Evolutionary conservation across 2,888 invertebrate species (phyloP).

Genomic region (Coelinius sp.): DNA sequence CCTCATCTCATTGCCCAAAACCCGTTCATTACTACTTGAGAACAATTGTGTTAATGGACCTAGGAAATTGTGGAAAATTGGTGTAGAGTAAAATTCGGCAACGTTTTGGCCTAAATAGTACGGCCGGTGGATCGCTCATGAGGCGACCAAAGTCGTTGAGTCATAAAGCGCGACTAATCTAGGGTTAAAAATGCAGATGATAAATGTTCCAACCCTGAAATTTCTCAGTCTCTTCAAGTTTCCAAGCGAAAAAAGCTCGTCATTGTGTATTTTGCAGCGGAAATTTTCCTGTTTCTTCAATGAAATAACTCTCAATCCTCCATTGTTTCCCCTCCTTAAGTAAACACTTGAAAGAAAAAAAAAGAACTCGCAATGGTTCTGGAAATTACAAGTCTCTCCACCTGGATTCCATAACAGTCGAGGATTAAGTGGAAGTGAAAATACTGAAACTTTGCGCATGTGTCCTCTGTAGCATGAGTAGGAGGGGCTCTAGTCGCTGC

Average conservation of each 20-base stretch:
- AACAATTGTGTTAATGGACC: no score
- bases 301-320: neutral
- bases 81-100: no score
- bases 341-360: neutral
- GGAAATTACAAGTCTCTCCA: neutral
- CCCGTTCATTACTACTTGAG: no score
- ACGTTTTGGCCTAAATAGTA: no score
- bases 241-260: neutral
- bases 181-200: neutral
- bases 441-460: neutral
- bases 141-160: no score
- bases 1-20: neutral
- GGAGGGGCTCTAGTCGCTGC: neutral
- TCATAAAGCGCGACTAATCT: neutral
- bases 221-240: neutral
- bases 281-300: neutral
- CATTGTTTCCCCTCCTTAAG: neutral
- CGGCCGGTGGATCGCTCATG: no score
- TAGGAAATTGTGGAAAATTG: no score
- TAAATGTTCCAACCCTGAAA: neutral
- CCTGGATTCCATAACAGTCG: neutral
- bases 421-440: neutral
- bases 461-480: neutral
- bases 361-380: neutral
- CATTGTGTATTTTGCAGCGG: neutral